These are phyloP conservation scores for Burhinus oedicnemus DNA, from an alignment of 2,113 vertebrate species.

Conservation along the genomic window DNA sequence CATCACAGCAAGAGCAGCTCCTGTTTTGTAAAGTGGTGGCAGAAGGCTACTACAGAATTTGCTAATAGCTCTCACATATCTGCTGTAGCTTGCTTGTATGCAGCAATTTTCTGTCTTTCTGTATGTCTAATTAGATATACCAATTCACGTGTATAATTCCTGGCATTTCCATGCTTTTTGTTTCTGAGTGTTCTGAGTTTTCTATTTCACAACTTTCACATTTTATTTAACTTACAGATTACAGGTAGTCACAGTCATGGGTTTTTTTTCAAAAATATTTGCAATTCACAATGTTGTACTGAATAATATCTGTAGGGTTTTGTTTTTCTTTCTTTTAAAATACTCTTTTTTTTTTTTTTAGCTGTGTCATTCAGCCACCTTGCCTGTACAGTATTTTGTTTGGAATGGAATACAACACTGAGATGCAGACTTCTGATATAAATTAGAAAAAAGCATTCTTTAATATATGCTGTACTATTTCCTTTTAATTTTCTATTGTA, in stretches of 20 bases:
- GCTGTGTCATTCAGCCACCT: background rate
- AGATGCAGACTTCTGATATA: background rate
- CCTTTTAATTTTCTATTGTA: background rate
- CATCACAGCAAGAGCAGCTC: background rate
- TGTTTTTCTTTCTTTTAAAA: background rate
- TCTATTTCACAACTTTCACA: background rate
- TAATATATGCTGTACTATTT: background rate
- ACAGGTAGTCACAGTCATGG: background rate
- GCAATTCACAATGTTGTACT: background rate
- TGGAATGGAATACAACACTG: background rate
- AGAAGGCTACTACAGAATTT: background rate
- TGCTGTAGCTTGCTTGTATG: background rate
- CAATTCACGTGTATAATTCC: fast-evolving
- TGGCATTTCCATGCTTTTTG: background rate
- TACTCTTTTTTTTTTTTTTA: background rate
- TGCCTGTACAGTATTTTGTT: background rate
- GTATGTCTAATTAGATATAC: background rate
- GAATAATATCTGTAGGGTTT: background rate
- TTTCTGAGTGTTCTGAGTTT: background rate
- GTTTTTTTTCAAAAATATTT: background rate
- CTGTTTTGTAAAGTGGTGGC: background rate
- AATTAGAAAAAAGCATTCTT: background rate
- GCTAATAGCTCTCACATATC: background rate
- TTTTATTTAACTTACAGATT: background rate
- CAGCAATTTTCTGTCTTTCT: background rate